These are phyloP conservation scores for Tanypteryx hageni DNA, from an alignment of 2,888 invertebrate genomes.

Conservation along the genomic window DNA sequence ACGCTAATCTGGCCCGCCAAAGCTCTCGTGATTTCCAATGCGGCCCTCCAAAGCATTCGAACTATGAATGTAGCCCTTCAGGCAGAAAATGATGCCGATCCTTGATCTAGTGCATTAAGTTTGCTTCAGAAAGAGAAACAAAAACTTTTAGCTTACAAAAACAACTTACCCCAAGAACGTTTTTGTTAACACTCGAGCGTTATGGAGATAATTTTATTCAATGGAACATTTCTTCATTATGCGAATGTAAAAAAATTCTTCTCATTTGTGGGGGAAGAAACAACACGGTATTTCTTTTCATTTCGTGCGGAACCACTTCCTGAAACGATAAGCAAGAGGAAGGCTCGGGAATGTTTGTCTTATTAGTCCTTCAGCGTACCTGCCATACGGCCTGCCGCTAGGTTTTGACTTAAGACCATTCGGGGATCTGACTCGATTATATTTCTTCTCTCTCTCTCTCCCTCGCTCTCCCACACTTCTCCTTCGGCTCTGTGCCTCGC, in stretches of 20 bases:
- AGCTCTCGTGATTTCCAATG: too few species aligned
- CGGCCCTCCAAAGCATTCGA: too few species aligned
- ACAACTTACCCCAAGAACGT: too few species aligned
- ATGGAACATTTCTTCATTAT: too few species aligned
- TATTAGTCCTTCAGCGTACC: constrained; percentile 15
- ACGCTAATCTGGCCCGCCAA: too few species aligned
- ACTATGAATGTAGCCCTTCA: too few species aligned
- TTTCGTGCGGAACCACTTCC: not conserved
- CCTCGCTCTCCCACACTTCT: not conserved
- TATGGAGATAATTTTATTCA: too few species aligned
- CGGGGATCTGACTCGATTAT: constrained; percentile 16
- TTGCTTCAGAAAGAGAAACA: too few species aligned
- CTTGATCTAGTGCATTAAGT: too few species aligned
- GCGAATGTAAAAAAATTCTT: not conserved
- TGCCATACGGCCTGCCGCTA: not conserved
- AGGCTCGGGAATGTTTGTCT: not conserved
- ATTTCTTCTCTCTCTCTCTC: constrained; percentile 20
- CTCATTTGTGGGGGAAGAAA: constrained; percentile 23
- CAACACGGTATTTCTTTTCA: not conserved
- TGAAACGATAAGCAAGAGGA: constrained; percentile 10
- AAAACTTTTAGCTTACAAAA: too few species aligned
- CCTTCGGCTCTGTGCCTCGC: constrained; percentile 25
- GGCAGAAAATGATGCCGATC: too few species aligned
- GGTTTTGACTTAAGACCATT: constrained; percentile 17
- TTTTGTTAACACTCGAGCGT: too few species aligned